Evolutionary conservation across 1,140 invertebrate species (phyloP), one percentile per base, ranked within the genome.

Genomic region (Cydia strobilella): DNA sequence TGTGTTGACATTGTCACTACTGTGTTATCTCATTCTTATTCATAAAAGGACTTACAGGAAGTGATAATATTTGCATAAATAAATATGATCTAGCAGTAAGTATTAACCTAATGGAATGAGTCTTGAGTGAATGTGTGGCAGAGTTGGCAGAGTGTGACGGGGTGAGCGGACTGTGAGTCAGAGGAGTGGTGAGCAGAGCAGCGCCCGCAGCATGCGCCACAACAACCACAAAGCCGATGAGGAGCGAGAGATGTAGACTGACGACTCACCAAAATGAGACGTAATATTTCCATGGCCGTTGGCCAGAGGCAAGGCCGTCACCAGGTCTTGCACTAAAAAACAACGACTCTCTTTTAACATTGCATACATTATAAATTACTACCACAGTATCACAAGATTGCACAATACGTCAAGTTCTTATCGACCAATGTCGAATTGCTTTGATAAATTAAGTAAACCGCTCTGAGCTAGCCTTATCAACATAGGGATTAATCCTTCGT

Each of bases 241-340:
- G 81, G 77, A 76, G 73, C 72, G 80, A 82, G 84, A 85, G 85
- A 83, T 85, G 84, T 86, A 79, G 79, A 82, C 84, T 86, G 86
- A 91, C 91, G 89, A 93, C 92, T 93, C 92, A 93, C 92, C 90
- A 82, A 93, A 93, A 90, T 92, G 89, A 89, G 90, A 90, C 89
- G 90, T 88, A 83, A 90, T 87, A 90, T 92, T 92, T 86, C 89
- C 89, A 88, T 93, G 91, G 86, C 92, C 92, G 88, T 93, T 93
- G 84, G 91, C 92, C 90, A 92, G 86, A 80, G 91, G 91, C 90
- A 93, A 93, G 83, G 92, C 92, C 82, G 92, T 93, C 92, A 93
- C 92, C 92, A 93, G 90, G 86, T 93, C 92, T 92, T 93, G 90
- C 92, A 93, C 92, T 92, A 93, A 91, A 92, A 93, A 93, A 93